These are phyloP conservation scores for Anhinga anhinga DNA, from an alignment of 2,113 vertebrate species.

Conservation along the genomic window DNA sequence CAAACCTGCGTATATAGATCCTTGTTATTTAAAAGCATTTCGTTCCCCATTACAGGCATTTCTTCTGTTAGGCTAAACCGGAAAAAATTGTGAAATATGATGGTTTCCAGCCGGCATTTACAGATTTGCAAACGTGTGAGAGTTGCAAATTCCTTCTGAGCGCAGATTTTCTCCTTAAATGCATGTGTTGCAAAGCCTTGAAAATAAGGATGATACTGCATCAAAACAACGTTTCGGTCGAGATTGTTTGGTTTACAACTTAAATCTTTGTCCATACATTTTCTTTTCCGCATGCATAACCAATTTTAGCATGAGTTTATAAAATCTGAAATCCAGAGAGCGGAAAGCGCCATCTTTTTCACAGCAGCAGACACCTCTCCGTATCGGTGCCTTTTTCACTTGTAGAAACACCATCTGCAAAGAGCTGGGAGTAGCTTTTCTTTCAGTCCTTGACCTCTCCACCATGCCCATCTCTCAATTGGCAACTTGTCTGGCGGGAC, in stretches of 20 bases:
- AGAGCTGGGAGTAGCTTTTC: neutral
- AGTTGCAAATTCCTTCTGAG: neutral
- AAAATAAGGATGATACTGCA: neutral
- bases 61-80: neutral
- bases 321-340: neutral
- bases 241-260: neutral
- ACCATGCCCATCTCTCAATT: neutral
- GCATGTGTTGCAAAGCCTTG: neutral
- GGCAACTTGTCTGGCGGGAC: neutral
- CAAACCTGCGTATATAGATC: neutral
- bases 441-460: neutral
- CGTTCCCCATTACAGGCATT: neutral
- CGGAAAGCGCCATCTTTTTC: neutral
- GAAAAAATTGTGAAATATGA: neutral
- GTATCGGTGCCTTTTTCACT: fast-evolving
- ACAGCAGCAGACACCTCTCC: neutral
- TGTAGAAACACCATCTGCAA: neutral
- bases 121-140: neutral
- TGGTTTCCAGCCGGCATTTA: neutral
- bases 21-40: neutral
- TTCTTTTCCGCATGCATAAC: neutral
- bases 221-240: neutral
- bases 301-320: neutral
- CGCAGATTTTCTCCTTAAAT: neutral
- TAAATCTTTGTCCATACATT: neutral